phyloP scores from a whole-genome alignment of 2,888 invertebrate species.

The Oscheius onirici region DNA sequence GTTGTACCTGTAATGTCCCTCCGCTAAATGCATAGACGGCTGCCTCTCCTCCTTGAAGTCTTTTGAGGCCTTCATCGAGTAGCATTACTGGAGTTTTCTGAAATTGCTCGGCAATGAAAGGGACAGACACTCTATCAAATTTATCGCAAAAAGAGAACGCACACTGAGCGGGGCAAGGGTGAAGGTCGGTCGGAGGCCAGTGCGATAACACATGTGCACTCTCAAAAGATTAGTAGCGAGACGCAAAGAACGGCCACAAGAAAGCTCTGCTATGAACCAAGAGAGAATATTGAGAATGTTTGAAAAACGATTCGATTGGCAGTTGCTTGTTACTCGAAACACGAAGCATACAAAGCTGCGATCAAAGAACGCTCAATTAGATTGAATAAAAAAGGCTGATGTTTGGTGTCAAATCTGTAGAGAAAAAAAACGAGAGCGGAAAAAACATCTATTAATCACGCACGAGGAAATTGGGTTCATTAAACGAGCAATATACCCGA shows the following conservation, averaged over 20 bases:
- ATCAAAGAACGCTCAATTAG: too few relatives aligned
- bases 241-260: slow-evolving; percentile 9
- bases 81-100: slow-evolving; percentile 45
- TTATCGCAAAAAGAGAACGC: neutral
- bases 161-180: neutral
- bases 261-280: too few relatives aligned
- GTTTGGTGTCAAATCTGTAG: too few relatives aligned
- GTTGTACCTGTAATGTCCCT: neutral
- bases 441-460: too few relatives aligned
- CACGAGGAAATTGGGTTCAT: too few relatives aligned
- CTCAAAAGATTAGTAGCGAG: neutral
- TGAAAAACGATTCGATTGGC: too few relatives aligned
- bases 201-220: slow-evolving; percentile 13
- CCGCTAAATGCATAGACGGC: neutral
- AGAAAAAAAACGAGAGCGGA: too few relatives aligned
- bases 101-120: neutral
- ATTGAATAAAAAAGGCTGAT: too few relatives aligned
- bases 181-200: slow-evolving; percentile 13
- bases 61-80: slow-evolving; percentile 43
- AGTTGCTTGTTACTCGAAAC: too few relatives aligned
- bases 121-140: neutral
- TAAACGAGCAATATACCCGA: too few relatives aligned
- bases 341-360: too few relatives aligned
- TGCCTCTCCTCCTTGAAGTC: slow-evolving; percentile 15
- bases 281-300: too few relatives aligned